Base-by-base conservation (phyloP, 2,888 invertebrate genomes). In the Macrophya annulata region DNA sequence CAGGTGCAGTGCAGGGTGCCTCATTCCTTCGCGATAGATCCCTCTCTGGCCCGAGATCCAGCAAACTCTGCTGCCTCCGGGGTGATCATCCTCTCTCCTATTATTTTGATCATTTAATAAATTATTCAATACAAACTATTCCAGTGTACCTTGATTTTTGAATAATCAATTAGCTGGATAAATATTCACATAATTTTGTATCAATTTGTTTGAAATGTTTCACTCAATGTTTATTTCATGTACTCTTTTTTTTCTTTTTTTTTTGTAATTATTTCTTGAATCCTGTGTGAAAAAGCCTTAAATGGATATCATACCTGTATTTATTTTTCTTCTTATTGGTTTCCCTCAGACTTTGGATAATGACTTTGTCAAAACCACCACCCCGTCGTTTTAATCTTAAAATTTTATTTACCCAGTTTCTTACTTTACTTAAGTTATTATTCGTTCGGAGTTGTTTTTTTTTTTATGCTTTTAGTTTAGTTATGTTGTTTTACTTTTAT, bases 41-140 rank as follows among this genome's bases (percentile, higher is more conserved):
- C 90, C 90, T 91, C 90, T 92, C 92, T 90, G 88, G 91, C 90
- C 89, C 90, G 88, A 90, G 91, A 90, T 91, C 90, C 90, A 88
- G 91, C 89, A 87, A 90, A 89, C 88, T 90, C 87, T 86, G 87
- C 89, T 90, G 90, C 88, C 89, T 90, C 91, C 91, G 92, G 93
- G 92, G 92, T 93, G 92, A 93, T 92, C 93, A 93, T 93, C 91
- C 90, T 93, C 91, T 92, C 92, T 91, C 89, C 88, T 90, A 86
- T 4, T 59, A 62, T 62, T 62, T 62, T 21, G 21, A 25, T 62
- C 10, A 62, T 71, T 71, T 31, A 5, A 71, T n/a, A 71, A 25
- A 62, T 62, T 25, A 62, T 12, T 10, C 62, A 21, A 21, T 21
- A 1, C 1, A 59, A 59, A 48, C 48, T 48, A 15, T 15, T 15